Conservation (phyloP, 2,797 vertebrate genomes). For the Sarcoramphus papa region DNA sequence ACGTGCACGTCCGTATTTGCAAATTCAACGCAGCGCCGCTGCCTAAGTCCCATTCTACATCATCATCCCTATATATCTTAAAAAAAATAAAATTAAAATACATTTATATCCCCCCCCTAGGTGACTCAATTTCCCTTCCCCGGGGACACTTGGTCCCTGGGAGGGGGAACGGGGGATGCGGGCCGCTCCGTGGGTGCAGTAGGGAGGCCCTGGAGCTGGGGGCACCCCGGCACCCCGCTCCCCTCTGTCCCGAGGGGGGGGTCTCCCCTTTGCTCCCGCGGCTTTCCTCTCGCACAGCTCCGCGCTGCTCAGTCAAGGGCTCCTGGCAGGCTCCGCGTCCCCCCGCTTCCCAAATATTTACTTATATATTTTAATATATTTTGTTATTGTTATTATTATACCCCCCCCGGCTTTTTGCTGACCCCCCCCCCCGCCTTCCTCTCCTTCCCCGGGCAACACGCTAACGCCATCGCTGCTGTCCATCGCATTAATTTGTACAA, state of each 20-base stretch:
- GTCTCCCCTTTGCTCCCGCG: not conserved
- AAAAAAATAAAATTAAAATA: not conserved
- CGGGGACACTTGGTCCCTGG: not conserved
- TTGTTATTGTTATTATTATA: not conserved
- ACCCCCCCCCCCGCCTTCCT: not conserved
- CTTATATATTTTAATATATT: conserved; percentile 42
- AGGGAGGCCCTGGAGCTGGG: not conserved
- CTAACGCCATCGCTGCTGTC: conserved; percentile 41
- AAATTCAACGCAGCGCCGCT: not conserved
- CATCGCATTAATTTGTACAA: conserved; percentile 66
- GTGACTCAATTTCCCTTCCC: not conserved
- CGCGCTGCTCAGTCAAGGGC: not conserved
- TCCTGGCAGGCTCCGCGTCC: not conserved
- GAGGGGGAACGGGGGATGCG: not conserved
- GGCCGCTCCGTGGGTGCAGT: not conserved
- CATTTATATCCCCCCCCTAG: not conserved
- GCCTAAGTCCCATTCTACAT: not conserved
- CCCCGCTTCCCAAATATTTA: not conserved
- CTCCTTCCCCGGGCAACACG: not conserved
- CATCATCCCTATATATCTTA: fast-evolving
- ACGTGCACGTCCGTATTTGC: not conserved
- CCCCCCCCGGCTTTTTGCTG: not conserved
- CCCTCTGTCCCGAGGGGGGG: not conserved
- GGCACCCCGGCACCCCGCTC: not conserved
- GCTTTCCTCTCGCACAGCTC: not conserved